Base-by-base conservation (phyloP, 2,797 vertebrate genomes). In the Ctenochaetus hawaiiensis region DNA sequence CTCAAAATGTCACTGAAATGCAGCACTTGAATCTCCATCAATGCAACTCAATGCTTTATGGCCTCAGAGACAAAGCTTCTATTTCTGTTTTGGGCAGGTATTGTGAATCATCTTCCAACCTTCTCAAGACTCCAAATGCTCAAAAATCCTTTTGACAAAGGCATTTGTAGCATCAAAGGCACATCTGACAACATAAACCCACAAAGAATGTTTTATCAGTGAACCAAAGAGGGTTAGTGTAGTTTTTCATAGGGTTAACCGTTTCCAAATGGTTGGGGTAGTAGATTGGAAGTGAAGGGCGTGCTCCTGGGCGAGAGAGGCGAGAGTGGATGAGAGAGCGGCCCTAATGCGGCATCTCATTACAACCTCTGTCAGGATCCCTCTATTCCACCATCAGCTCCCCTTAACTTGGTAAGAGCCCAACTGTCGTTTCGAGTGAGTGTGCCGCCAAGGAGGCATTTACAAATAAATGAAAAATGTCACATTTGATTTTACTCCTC, bases 381-480 rank as follows among this genome's bases (percentile, higher is more conserved):
- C 92, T 98, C 96, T 96, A 94, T 96, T 96, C 96, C 94, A 92
- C 96, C 94, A 94, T 96, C 95, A 93, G 94, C 95, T 96, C 93
- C 86, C 92, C 92, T 93, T 90, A 92, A 95, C 96, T 95, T 93
- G 93, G 17, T 94, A 96, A 96, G 95, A 96, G 95, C 94, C 95
- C 95, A 91, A 96, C 95, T 97, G 97, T 98, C 96, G 67, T 97
- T 97, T 95, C 96, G 94, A 97, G 96, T 98, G 96, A 98, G 95
- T 93, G 89, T 96, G 87, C 95, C 95, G 95, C 96, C 96, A 96
- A 96, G 95, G 96, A 97, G 94, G 94, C 97, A 98, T 98, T 99
- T 99, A 99, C 97, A 99, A 98, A 99, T 99, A 99, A 98, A 99
- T 99, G 97, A 99, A 99, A 99, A 99, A 98, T 97, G 98, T 98